Base-by-base conservation (phyloP, 2,797 vertebrate genomes). In the Alfaro cultratus region DNA sequence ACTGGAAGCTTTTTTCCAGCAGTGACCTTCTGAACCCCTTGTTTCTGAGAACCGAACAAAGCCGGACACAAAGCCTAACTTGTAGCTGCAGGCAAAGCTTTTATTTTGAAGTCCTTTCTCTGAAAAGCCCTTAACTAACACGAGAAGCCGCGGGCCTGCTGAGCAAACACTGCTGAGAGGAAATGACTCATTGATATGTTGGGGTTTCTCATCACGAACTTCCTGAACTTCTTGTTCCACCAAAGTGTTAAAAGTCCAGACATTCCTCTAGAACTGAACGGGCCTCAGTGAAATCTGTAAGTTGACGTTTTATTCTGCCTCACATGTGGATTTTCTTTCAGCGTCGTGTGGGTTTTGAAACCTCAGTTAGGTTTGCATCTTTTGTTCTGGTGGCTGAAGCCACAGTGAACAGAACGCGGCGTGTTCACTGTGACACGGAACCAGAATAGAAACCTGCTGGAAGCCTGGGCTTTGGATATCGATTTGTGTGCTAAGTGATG, bases 21-120 rank as follows among this genome's bases (percentile, higher is more conserved):
- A 51, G 7, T 23, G 49, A 51, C 49, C 49, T 51, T 51, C 2
- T 9, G 49, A 51, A 9, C 49, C 49, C 49, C 2, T 51, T 51
- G 49, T 51, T 45, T 71, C 26, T 29, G 41, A 71, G 18, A 67
- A 67, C 34, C 31, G 9, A 23, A 39, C 18, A 67, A 39, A 67
- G 34, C 34, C 8, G 3, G 29, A 62, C 57, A 64, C 60, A 67
- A 39, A 41, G 9, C 75, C 29, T 75, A 67, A 43, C 29, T 29
- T 1, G 2, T 51, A 67, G 29, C 80, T 31, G 64, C 9, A 31
- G 62, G 79, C 74, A 68, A 76, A 31, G 62, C 72, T 80, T 86
- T 87, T 82, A 76, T 73, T 83, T 23, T 86, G 71, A 73, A 86
- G 85, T 81, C 12, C 13, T 53, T 78, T 12, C 21, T 79, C 51